These are phyloP conservation scores for Elegia similella DNA, from an alignment of 2,888 invertebrate genomes.

Conservation along the genomic window DNA sequence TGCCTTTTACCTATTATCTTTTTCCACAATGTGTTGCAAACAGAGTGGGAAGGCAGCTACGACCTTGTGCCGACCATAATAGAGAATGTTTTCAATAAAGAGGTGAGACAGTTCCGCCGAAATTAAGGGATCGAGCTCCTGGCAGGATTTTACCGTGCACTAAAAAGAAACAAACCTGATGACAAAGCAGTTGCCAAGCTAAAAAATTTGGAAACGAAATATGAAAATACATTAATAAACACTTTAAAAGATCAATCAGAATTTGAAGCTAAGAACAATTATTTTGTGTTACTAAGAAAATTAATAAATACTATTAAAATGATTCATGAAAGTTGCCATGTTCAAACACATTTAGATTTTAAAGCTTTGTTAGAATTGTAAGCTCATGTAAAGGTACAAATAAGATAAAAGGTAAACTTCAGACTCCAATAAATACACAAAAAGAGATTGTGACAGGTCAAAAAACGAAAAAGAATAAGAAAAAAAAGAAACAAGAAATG, in stretches of 20 bases:
- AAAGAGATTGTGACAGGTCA: slow-evolving; percentile 36
- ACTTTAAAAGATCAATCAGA: slow-evolving; percentile 59
- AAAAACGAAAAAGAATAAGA: slow-evolving; percentile 51
- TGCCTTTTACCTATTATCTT: slow-evolving; percentile 84
- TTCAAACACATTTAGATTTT: slow-evolving; percentile 56
- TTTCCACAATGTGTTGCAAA: slow-evolving; percentile 84
- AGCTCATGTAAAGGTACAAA: slow-evolving; percentile 47
- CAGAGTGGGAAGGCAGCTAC: slow-evolving; percentile 85
- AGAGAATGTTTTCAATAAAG: slow-evolving; percentile 81
- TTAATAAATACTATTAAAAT: slow-evolving; percentile 76
- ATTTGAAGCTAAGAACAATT: slow-evolving; percentile 80
- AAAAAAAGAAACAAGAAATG: slow-evolving; percentile 55
- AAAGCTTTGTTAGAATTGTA: slow-evolving; percentile 47
- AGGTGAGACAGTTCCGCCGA: slow-evolving; percentile 84
- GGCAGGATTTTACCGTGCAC: slow-evolving; percentile 83
- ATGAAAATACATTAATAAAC: slow-evolving; percentile 62
- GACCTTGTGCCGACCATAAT: slow-evolving; percentile 80
- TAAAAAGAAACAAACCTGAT: slow-evolving; percentile 68
- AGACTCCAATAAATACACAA: slow-evolving; percentile 31
- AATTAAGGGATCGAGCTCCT: slow-evolving; percentile 86
- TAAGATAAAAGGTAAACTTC: slow-evolving; percentile 42
- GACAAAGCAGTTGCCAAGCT: slow-evolving; percentile 56
- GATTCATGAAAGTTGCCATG: slow-evolving; percentile 63
- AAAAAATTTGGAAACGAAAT: slow-evolving; percentile 65
- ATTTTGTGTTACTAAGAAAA: slow-evolving; percentile 76